Evolutionary conservation across 2,888 invertebrate genomes (phyloP), one percentile per base, ranked within the genome.

Genomic region (Tenthredo mesomela): DNA sequence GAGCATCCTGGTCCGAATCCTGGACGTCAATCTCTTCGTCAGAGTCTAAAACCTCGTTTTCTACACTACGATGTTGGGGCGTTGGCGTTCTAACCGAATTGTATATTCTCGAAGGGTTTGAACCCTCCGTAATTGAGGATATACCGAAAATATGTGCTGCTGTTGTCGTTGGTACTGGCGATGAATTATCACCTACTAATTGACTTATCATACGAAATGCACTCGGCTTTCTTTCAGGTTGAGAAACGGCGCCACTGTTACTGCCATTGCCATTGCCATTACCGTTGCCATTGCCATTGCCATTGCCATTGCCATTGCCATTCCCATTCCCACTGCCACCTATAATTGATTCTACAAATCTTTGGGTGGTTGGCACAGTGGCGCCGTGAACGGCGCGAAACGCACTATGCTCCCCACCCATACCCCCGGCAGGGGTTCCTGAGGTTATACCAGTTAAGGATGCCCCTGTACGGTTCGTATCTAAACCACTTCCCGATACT

Each of bases 361-460:
- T 82, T 18, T 65, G 67, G 25, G 82, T 61, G 3, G n/a, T 77
- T 77, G 80, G 65, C 67, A 86, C 15, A 86, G 92, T 84, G 96
- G 95, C 87, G 95, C 95, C 87, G 96, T 95, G 83, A 96, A 97
- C 95, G 33, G 97, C 96, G 88, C 96, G 96, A 93, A 98, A 98
- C 21, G 98, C 98, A 93, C 97, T 97, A 95, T 97, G 97, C 94
- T 97, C 97, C 94, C 98, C 97, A 93, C 98, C 97, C 97, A 98
- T 97, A 93, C 94, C 94, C 93, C 94, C 94, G 93, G 94, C 93
- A 93, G 91, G 92, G 93, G 93, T 93, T 93, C 92, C 93, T 93
- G 92, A 93, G 91, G 90, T 91, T 86, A 88, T 89, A 84, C 85
- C 88, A 65, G 88, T 84, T 86, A 90, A 54, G 90, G 90, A 88